Evolutionary conservation across 2,113 vertebrate species (phyloP), one percentile per base, ranked within the genome.

Genomic region (Procavia capensis): DNA sequence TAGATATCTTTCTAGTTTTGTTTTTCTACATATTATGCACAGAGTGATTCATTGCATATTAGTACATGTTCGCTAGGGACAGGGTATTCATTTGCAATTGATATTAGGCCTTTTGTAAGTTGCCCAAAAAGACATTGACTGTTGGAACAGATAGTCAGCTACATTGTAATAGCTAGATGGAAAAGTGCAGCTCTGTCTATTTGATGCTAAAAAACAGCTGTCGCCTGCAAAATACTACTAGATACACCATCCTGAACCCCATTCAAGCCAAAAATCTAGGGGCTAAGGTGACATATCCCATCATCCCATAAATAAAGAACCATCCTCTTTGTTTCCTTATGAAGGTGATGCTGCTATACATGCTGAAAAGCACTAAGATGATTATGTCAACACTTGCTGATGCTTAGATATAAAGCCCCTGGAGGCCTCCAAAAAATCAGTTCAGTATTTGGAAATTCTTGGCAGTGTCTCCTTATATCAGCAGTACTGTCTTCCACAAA

Each of bases 381-480:
- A 87, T 88, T 95, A 85, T 97, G 98, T 97, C 96, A 97, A 85
- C 57, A 84, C 29, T 93, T 88, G 75, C 94, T 95, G 75, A 88
- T 97, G 89, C 45, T 96, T 96, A 96, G 41, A 96, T 97, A 50
- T 25, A 70, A 96, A 97, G 50, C 36, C 61, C 43, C 75, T 97
- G 78, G 90, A 92, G 96, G 59, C 68, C 89, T 94, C 96, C 27
- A 41, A 95, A 78, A 94, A 97, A 96, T 92, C 83, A 96, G 57
- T 94, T 85, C 93, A 90, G 50, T 27, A 39, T 41, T 22, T 91
- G 95, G 66, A 76, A 86, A 80, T 91, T 89, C 72, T 96, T 96
- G 92, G 88, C 95, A 84, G 7, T 70, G 31, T 91, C 57, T 90
- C 45, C 29, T 93, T 43, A 10, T 70, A 80, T 70, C 68, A 95